Percentiles rank a stretch among this genome's conserved stretches.
Evolutionary conservation across 2,113 vertebrate species (phyloP).

Genomic region (Bujurquina vittata): DNA sequence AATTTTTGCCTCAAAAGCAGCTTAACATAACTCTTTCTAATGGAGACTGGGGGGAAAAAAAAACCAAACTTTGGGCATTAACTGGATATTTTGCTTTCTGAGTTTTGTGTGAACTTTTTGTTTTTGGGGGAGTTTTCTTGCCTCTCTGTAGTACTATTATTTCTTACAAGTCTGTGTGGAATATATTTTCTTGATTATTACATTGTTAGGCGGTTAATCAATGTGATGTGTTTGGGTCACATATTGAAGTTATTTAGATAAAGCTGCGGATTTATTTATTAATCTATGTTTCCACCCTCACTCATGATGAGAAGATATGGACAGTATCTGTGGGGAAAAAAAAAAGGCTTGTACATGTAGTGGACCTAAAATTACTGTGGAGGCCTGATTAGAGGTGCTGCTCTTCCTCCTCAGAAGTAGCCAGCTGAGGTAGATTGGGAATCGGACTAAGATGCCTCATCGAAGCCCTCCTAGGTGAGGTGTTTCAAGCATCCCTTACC

Average conservation of each 20-base stretch:
- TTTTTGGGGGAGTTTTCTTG: not conserved
- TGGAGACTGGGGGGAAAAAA: fast-evolving
- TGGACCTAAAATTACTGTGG: not conserved
- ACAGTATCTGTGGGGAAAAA: not conserved
- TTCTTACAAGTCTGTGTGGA: not conserved
- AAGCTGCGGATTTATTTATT: not conserved
- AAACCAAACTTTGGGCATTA: slow-evolving; percentile 8
- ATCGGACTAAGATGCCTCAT: not conserved
- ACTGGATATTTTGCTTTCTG: slow-evolving; percentile 21
- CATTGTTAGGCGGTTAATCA: not conserved
- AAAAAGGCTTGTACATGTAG: not conserved
- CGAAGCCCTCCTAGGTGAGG: not conserved
- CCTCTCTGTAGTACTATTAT: not conserved
- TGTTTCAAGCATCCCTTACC: not conserved
- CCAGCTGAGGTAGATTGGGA: not conserved
- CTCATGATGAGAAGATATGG: not conserved
- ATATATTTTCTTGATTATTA: not conserved
- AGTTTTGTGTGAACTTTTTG: not conserved
- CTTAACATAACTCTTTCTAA: slow-evolving; percentile 11
- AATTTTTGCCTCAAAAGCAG: slow-evolving; percentile 11
- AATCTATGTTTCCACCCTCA: not conserved
- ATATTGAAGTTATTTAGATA: not conserved
- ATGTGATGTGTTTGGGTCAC: not conserved
- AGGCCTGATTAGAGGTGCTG: not conserved
- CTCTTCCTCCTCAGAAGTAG: not conserved